Percentiles rank a stretch among this genome's conserved stretches.
These are phyloP conservation scores for Zaprionus capensis DNA, from an alignment of 1,140 invertebrate genomes.

Conservation along the genomic window DNA sequence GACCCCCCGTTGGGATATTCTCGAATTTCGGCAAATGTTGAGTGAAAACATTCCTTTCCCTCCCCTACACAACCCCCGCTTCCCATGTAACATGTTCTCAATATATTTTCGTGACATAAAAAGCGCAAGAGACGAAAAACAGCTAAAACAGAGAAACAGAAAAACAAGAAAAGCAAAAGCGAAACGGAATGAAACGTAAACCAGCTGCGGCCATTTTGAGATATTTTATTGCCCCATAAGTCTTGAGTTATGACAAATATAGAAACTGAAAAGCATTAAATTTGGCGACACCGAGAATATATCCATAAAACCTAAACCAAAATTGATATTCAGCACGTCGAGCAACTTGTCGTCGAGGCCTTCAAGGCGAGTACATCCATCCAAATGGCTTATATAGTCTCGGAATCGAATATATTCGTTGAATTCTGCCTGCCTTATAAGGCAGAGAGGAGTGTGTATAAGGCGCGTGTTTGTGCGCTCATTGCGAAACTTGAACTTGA, in stretches of 20 bases:
- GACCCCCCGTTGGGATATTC: not conserved
- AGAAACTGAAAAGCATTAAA: constrained; percentile 74
- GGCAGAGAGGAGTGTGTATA: constrained; percentile 27
- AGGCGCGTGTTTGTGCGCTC: constrained; percentile 23
- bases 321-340: constrained; percentile 63
- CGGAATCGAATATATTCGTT: not conserved
- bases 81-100: constrained; percentile 12
- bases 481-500: constrained; percentile 42
- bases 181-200: constrained; percentile 43
- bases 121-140: not conserved
- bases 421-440: constrained; percentile 13
- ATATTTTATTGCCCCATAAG: constrained; percentile 73
- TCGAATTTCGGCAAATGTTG: constrained; percentile 20
- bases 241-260: constrained; percentile 76
- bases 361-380: constrained; percentile 28
- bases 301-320: constrained; percentile 52
- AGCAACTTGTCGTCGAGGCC: constrained; percentile 35
- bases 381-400: not conserved
- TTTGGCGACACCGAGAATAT: constrained; percentile 67
- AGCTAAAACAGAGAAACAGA: not conserved
- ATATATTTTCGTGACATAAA: constrained; percentile 30
- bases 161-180: constrained; percentile 1
- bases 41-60: constrained; percentile 10
- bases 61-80: not conserved
- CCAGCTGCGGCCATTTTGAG: constrained; percentile 80